Base-by-base conservation (phyloP, 2,888 invertebrate genomes). In the Lochmaea crataegi region DNA sequence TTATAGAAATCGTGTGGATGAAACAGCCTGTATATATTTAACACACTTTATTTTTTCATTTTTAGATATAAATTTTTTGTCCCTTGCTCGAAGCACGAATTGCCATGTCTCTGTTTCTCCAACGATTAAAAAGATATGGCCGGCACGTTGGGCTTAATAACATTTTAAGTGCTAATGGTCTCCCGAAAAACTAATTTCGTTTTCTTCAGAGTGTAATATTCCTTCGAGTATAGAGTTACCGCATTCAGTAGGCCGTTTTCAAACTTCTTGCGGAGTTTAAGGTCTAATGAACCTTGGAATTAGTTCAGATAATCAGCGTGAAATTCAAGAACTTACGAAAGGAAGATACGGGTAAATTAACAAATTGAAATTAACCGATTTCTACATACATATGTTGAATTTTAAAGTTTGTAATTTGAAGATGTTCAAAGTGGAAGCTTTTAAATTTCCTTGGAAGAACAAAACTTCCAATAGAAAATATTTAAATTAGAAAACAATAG, bases 81-180 rank as follows among this genome's bases (percentile, higher is more conserved):
- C 45, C 45, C 14, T 12, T 14, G 4, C 14, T 45, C 14, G 12
- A 10, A 45, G 14, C 5, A 45, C 45, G 2, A 12, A 42, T 42
- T 42, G 12, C 26, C 32, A 26, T 26, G 58, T 66, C 16, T 16
- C 38, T 42, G 22, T 42, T 67, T 57, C 57, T 11, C 2, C n/a
- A 48, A 65, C 58, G 64, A 58, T 42, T 51, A 45, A 63, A 61
- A 65, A 69, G 68, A 69, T 48, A 65, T 57, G 60, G 65, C 42
- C 67, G 51, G 41, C 58, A 64, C 38, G 65, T 65, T 48, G 68
- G 65, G 26, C 60, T 65, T 73, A 60, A 69, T 73, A 69, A 73
- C 73, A 69, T 65, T 72, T 73, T 65, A 65, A 73, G 73, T 69
- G 73, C 73, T 73, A 73, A 68, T 73, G 73, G 69, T 69, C 69